Evolutionary conservation across 2,888 invertebrate genomes (phyloP), one percentile per base, ranked within the genome.

Genomic region (Catocala sponsa): DNA sequence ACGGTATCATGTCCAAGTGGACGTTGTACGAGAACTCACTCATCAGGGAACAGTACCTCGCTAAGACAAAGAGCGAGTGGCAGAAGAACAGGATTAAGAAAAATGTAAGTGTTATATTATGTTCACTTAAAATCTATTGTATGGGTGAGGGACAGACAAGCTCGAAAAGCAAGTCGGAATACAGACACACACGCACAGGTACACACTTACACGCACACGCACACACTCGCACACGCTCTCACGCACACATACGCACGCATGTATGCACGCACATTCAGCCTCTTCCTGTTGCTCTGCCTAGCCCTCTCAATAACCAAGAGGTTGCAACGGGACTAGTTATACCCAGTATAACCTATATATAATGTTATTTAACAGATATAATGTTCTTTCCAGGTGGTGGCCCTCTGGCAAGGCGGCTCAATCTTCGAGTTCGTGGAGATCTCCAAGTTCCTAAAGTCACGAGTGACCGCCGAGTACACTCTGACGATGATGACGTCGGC

Each of bases 1-100:
- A 94, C 52, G 85, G 88, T 0, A 72, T 92, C 0, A 91, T 92
- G 90, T 86, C 94, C 0, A 88, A 92, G 47, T 94, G 94, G 94
- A 93, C 91, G 0, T 64, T 94, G 5, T 94, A 91, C 43, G 94
- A 94, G 68, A 92, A 92, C 68, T 86, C 91, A 0, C 80, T 92
- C 0, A 90, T 94, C 11, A 82, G 94, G 50, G 89, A 91, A 58
- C 93, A 92, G 65, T 92, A 90, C 55, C 71, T 94, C 0, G 85
- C 85, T 0, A 91, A 91, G 64, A 80, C 80, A 1, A 86, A 76
- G 55, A 78, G 63, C 38, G 90, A 88, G 55, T 91, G 89, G 86
- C 86, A 86, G 74, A 90, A 89, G 66, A 87, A 87, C 55, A 90
- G 86, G 54, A 89, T 76, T 43, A 90, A 87, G 69, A 89, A 79